Base-by-base conservation (phyloP, 2,888 invertebrate genomes). In the Scaptomyza caliginosa region DNA sequence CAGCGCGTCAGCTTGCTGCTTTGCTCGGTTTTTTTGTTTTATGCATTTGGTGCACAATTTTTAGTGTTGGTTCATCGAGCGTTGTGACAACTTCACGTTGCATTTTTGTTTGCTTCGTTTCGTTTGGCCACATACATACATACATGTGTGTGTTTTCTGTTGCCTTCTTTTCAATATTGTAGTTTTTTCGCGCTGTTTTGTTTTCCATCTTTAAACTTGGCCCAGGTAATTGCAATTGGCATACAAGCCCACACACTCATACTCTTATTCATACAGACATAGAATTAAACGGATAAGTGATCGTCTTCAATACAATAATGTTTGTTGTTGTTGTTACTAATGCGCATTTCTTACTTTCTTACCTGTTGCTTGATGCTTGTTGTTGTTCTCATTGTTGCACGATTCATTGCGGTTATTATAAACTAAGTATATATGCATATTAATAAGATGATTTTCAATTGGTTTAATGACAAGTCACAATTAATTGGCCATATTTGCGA, bases 11-110 rank as follows among this genome's bases (percentile, higher is more conserved):
- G 55, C 64, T 67, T 51, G 67, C 36, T 51, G 67, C 36, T 17
- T 48, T 40, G 64, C 64, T 58, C 19, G 36, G n/a, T 36, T 46
- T 59, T 60, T 59, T 39, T n/a, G n/a, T 28, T 55, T 59, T 56
- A 57, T 59, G 46, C 46, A 54, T 73, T 73, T 62, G 73, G 73
- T 66, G 69, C 60, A 63, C 30, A 74, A 46, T 68, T 63, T 68
- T 73, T 63, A 80, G 80, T 82, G 65, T 80, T 67, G 62, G 23
- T 71, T 66, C 67, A 71, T 71, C 67, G 65, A 67, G 74, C 80
- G 67, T 59, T 68, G 76, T 57, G 77, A 49, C 57, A 51, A 66
- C 71, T 78, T 52, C 64, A 66, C 40, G 40, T 36, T 28, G 23
- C 10, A 17, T 5, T 24, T 11, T 21, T 43, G 10, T 42, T 30